A percentile compares a stretch with the other conserved stretches of the same genome.
phyloP scores from a whole-genome alignment of 2,797 vertebrate genomes.

The Mormyrus proboscirostris region DNA sequence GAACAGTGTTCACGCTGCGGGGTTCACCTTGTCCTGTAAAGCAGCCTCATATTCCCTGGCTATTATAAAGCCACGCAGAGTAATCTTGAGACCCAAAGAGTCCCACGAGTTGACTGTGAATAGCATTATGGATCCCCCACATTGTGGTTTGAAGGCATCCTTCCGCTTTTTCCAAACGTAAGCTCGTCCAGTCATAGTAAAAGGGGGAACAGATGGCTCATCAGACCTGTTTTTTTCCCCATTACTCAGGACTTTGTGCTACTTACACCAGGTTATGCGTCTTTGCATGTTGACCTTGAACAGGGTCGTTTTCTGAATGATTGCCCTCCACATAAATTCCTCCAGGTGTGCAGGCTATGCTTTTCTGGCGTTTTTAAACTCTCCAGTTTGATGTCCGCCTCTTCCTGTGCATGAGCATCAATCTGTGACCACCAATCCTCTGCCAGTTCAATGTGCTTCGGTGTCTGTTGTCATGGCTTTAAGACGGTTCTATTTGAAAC shows the following conservation, averaged over 20 bases:
- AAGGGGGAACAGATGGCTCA: background rate
- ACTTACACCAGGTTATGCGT: background rate
- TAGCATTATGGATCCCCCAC: background rate
- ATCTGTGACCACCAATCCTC: background rate
- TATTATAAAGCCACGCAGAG: background rate
- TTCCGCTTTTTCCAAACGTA: background rate
- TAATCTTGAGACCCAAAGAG: background rate
- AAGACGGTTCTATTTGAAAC: background rate
- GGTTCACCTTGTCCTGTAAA: background rate
- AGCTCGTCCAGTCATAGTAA: background rate
- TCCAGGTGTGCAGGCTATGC: background rate
- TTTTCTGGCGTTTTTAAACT: background rate
- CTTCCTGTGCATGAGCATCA: background rate
- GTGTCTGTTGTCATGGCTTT: background rate
- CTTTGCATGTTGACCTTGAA: background rate
- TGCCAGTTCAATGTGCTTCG: background rate
- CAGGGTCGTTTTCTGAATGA: background rate
- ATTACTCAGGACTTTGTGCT: background rate
- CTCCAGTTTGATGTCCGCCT: background rate
- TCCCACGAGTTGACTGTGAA: background rate
- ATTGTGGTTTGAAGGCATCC: background rate
- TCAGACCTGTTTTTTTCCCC: background rate
- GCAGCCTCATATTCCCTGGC: background rate
- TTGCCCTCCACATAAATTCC: background rate
- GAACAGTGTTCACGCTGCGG: background rate